Evolutionary conservation across 2,113 vertebrate genomes (phyloP).

Genomic region (Equus quagga): DNA sequence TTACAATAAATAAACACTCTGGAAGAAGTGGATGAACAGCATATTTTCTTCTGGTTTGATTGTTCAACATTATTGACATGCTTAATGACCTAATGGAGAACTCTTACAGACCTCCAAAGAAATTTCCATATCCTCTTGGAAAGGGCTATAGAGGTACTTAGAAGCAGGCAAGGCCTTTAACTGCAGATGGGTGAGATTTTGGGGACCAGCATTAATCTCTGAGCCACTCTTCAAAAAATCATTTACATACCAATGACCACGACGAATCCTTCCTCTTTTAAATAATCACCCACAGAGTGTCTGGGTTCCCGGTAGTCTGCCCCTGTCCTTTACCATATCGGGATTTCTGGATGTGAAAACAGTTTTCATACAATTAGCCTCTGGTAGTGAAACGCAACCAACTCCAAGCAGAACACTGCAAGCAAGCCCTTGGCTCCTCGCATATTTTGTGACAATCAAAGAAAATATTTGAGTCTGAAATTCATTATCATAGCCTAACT

Average conservation of each 20-base stretch:
- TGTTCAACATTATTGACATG: constrained; percentile 86
- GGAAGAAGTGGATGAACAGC: constrained; percentile 82
- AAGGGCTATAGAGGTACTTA: constrained; percentile 75
- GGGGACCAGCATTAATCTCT: constrained; percentile 64
- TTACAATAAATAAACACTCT: constrained; percentile 84
- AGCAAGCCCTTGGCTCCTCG: constrained; percentile 82
- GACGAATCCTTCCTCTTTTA: constrained; percentile 82
- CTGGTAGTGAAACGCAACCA: constrained; percentile 85
- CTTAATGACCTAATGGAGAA: constrained; percentile 87
- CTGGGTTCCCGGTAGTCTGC: constrained; percentile 14
- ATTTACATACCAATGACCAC: constrained; percentile 68
- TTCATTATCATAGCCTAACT: constrained; percentile 88
- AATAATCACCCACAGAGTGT: constrained; percentile 74
- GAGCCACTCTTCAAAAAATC: constrained; percentile 73
- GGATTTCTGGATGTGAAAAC: constrained; percentile 82
- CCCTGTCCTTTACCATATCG: not conserved
- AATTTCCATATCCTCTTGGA: constrained; percentile 84
- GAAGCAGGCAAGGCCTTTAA: constrained; percentile 77
- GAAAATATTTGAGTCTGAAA: constrained; percentile 88
- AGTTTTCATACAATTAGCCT: constrained; percentile 85
- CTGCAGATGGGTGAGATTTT: constrained; percentile 61
- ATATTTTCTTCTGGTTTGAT: constrained; percentile 76
- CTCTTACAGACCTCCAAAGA: constrained; percentile 77
- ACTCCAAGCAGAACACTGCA: constrained; percentile 78
- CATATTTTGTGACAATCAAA: constrained; percentile 88